phyloP scores from a whole-genome alignment of 1,140 invertebrate genomes.

The Hermatobates lingyangjiaoensis region DNA sequence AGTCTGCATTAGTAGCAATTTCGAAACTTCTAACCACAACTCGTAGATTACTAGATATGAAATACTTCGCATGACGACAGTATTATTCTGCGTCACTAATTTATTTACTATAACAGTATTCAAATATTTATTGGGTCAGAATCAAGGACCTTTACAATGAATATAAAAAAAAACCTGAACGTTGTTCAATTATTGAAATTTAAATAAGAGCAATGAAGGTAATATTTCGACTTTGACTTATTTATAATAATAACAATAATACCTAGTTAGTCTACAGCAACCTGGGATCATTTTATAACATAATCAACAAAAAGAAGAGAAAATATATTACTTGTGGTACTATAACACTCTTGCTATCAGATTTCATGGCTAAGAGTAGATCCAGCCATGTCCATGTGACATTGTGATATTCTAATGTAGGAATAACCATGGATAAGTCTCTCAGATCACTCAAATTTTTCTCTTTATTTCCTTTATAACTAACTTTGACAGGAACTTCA shows the following conservation, averaged over 20 bases:
- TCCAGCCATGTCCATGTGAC: constrained; percentile 99
- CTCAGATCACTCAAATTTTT: constrained; percentile 94
- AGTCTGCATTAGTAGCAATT: no score
- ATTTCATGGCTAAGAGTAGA: constrained; percentile 84
- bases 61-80: no score
- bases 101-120: no score
- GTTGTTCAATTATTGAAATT: background rate
- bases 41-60: no score
- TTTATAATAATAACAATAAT: no score
- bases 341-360: constrained; percentile 76
- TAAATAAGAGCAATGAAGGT: background rate
- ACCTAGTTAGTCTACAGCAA: no score
- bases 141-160: no score
- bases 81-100: no score
- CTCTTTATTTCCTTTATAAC: constrained; percentile 92
- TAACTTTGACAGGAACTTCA: constrained; percentile 86
- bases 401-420: constrained; percentile 94
- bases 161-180: background rate
- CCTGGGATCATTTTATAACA: no score
- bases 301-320: background rate
- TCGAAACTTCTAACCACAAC: no score
- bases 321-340: constrained; percentile 43
- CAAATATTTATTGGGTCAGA: no score
- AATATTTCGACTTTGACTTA: no score
- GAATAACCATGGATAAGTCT: constrained; percentile 82